phyloP scores from a whole-genome alignment of 2,888 invertebrate genomes.

The Lutraria lutraria region DNA sequence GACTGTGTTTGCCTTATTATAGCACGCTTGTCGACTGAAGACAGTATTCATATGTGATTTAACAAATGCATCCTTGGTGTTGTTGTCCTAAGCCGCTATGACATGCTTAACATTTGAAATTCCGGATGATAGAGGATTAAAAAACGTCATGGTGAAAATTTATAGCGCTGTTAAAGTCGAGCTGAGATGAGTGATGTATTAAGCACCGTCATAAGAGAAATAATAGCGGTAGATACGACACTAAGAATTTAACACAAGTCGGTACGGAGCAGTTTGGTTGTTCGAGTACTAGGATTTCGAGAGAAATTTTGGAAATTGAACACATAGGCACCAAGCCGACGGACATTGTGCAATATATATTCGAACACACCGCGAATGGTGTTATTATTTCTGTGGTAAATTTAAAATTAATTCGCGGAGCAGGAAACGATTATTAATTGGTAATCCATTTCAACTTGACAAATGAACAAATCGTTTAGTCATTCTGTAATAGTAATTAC shows the following conservation, averaged over 20 bases:
- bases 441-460: background rate
- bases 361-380: no score
- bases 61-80: constrained; percentile 25
- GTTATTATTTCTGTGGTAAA: no score
- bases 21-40: background rate
- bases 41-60: background rate
- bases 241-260: background rate
- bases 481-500: no score
- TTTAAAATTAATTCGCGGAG: background rate
- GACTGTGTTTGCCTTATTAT: no score
- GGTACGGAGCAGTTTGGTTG: constrained; percentile 9
- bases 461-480: background rate
- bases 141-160: constrained; percentile 29
- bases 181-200: background rate
- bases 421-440: background rate
- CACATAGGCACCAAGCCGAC: constrained; percentile 14
- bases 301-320: constrained; percentile 4
- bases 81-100: constrained; percentile 14
- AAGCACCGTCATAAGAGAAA: background rate
- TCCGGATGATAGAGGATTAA: constrained; percentile 31
- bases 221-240: background rate
- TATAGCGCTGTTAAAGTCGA: constrained; percentile 6
- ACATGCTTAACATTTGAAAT: constrained; percentile 44
- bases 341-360: background rate
- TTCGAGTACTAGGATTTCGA: background rate